A percentile compares a stretch with the other conserved stretches of the same genome.
Evolutionary conservation across 2,888 invertebrate species (phyloP).

Genomic region (Noctua janthina): DNA sequence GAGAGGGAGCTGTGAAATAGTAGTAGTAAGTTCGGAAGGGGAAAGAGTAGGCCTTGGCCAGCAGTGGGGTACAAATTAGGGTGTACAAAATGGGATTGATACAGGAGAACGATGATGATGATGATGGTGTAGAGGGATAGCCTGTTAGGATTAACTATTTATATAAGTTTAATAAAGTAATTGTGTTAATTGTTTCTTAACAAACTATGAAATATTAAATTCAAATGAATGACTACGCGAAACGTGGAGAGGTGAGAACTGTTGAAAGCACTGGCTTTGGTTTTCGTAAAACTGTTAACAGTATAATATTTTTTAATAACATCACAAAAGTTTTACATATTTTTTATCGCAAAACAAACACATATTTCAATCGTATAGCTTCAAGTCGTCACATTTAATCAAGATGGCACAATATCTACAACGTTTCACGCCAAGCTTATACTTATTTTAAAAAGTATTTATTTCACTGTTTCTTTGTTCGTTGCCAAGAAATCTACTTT

Average conservation of each 20-base stretch:
- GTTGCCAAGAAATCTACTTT: conserved; percentile 47
- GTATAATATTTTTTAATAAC: neutral
- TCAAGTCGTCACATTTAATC: conserved; percentile 43
- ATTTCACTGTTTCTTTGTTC: conserved; percentile 52
- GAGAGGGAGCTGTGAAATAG: neutral
- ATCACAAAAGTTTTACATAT: neutral
- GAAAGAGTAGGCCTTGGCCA: neutral
- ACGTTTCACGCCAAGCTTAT: conserved; percentile 43
- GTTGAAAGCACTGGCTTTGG: neutral
- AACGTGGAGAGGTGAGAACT: neutral
- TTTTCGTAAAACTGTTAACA: neutral
- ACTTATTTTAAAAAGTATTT: conserved; percentile 54
- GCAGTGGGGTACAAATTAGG: neutral
- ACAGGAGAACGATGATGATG: neutral
- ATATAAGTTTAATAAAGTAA: neutral
- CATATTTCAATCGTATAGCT: conserved; percentile 28
- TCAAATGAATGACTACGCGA: neutral
- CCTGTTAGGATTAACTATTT: neutral
- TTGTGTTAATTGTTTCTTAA: neutral
- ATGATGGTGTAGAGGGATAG: neutral
- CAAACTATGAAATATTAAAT: neutral
- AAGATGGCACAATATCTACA: conserved; percentile 26
- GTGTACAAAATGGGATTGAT: neutral
- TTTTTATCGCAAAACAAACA: neutral
- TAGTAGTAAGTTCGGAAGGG: neutral